Base-by-base conservation (phyloP, 2,888 invertebrate species). In the Heliothis peltigera region DNA sequence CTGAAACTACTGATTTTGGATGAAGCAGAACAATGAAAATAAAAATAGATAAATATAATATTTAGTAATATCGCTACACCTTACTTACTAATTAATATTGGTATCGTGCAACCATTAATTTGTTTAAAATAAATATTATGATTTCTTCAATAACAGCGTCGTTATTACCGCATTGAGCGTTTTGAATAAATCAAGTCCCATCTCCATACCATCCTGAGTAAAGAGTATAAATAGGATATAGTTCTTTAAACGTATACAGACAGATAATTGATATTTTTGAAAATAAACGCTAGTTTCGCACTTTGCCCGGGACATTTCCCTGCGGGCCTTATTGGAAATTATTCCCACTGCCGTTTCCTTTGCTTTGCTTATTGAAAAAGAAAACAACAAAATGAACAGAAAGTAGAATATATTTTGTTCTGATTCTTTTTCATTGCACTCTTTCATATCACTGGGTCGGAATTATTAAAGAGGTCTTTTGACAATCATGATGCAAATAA, bases 271-370 rank as follows among this genome's bases (percentile, higher is more conserved):
- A 35, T 44, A 18, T 18, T 12, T 25, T 60, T 15, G 2, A 0
- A 8, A 32, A 17, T 17, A 4, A 22, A 15, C n/a, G 21, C 28
- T 4, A 15, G 43, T 43, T 52, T 56, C 4, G 8, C 22, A 70
- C 22, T 63, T 46, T 54, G 7, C 1, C 88, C 68, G 84, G 79
- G 52, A 81, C 92, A 86, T 84, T 49, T 64, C 71, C 83, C 82
- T 84, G 87, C 87, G 83, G 83, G 80, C 80, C 86, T 90, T 92
- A 92, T 92, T 92, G 91, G 83, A 92, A 91, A 89, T 86, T 79
- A 64, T 82, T 85, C 83, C 80, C 78, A 84, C 81, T 85, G 88
- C 81, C 79, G 82, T 85, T 90, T 88, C 88, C 86, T 87, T 80
- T 79, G 81, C 83, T 80, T 77, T 81, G 86, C 85, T 90, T 92